Base-by-base conservation (phyloP, 2,797 vertebrate genomes). In the Manis pentadactyla region DNA sequence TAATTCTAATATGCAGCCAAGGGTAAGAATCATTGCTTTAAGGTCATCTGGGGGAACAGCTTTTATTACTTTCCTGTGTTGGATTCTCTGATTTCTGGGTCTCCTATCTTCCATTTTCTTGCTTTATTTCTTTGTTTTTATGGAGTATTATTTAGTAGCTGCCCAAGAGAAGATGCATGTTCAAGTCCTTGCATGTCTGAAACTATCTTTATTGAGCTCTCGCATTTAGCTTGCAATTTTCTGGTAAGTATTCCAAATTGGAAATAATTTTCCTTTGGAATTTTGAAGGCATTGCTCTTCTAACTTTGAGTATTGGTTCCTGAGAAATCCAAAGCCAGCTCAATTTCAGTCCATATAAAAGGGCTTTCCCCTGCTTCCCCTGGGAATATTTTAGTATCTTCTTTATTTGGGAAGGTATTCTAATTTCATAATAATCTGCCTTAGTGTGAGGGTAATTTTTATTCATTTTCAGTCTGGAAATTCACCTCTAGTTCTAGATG, bases 381-480 rank as follows among this genome's bases (percentile, higher is more conserved):
- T 87, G 51, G 51, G 92, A 93, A 69, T 89, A 77, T 79, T 83
- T 87, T 77, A 93, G 15, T 88, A 64, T 68, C 21, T 53, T 49
- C 57, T 71, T 71, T 49, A 39, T 31, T 71, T 83, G 71, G 78
- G 31, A 46, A 75, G 61, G n/a, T 61, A 63, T 59, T 92, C 81
- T 94, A 93, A 71, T 49, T 78, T 82, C 66, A 55, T 78, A 63
- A 69, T 64, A 66, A 53, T 94, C 9, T 77, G 37, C 42, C 55
- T 93, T 91, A 71, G 31, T 11, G 8, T 25, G 31, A 51, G 7
- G 34, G 19, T 49, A 19, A 83, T 91, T 87, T 79, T 94, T 68
- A 96, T 94, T 95, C 49, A 77, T 95, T 96, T 95, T 95, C 42
- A 59, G 34, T 71, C 27, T 93, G 87, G 74, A 96, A 97, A 90